phyloP scores from a whole-genome alignment of 2,888 invertebrate species.

The Drosophila gaucha region DNA sequence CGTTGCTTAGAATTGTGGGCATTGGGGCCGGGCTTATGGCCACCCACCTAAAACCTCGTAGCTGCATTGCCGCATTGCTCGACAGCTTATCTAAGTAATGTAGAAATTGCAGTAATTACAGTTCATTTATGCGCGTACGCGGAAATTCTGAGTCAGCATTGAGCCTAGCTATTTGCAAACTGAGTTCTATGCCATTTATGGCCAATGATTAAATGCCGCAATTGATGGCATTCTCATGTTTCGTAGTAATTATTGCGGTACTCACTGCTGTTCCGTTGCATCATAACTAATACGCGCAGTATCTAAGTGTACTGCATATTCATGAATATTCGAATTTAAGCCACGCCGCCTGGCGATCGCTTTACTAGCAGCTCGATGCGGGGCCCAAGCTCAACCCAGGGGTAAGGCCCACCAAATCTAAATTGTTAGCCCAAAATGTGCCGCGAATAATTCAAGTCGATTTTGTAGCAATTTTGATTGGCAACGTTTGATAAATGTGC shows the following conservation, averaged over 20 bases:
- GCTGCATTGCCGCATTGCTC: constrained; percentile 28
- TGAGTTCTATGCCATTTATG: constrained; percentile 44
- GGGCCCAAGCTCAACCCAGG: not conserved
- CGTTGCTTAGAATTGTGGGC: constrained; percentile 43
- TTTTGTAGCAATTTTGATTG: constrained; percentile 67
- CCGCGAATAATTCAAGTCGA: constrained; percentile 65
- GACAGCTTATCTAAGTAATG: constrained; percentile 54
- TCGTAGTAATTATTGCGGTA: constrained; percentile 25
- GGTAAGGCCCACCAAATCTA: constrained; percentile 26
- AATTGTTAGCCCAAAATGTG: constrained; percentile 59
- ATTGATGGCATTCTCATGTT: constrained; percentile 67
- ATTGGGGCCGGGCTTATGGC: constrained; percentile 24
- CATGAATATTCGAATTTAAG: constrained; percentile 55
- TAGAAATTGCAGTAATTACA: constrained; percentile 47
- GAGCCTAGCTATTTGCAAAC: constrained; percentile 11
- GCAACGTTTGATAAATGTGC: constrained; percentile 67
- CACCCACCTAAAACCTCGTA: constrained; percentile 50
- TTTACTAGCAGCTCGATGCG: constrained; percentile 17
- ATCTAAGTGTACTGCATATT: constrained; percentile 43
- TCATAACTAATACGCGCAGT: constrained; percentile 18
- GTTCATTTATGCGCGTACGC: constrained; percentile 55
- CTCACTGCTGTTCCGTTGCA: constrained; percentile 33
- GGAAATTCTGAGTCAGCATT: constrained; percentile 52
- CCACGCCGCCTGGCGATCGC: constrained; percentile 13
- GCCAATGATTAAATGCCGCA: constrained; percentile 56